Conservation (phyloP, 2,797 vertebrate species). For the Amphiprion clarkii region DNA sequence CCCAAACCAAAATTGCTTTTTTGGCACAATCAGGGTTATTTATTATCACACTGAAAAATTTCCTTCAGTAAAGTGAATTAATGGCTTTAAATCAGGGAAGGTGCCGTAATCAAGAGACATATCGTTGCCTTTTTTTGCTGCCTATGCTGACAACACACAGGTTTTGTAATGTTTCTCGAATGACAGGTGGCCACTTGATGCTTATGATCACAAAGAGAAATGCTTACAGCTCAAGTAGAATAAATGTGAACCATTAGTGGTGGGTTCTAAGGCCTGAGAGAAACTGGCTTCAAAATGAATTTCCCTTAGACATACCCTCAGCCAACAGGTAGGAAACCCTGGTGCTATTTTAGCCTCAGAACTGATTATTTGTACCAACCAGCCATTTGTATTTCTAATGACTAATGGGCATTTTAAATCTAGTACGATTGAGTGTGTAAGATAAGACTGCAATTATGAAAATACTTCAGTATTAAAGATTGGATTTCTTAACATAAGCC, state of each 20-base stretch:
- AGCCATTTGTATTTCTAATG: not conserved
- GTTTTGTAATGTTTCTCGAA: too few relatives aligned
- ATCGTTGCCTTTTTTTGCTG: too few relatives aligned
- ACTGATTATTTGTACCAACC: not conserved
- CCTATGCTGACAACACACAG: too few relatives aligned
- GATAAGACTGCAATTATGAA: not conserved
- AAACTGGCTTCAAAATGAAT: not conserved
- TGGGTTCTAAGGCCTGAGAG: not conserved
- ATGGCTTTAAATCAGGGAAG: not conserved
- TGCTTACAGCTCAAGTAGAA: too few relatives aligned
- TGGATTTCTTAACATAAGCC: slow-evolving; percentile 20
- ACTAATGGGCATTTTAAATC: not conserved
- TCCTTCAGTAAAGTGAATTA: not conserved
- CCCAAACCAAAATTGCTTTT: not conserved
- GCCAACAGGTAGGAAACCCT: slow-evolving; percentile 1
- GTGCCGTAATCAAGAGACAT: not conserved
- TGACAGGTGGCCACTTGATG: too few relatives aligned
- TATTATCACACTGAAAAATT: not conserved
- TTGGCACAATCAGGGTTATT: not conserved
- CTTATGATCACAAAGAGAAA: too few relatives aligned
- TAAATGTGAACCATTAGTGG: too few relatives aligned
- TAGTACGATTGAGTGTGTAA: not conserved
- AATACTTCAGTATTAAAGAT: slow-evolving; percentile 11
- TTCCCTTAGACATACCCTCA: not conserved
- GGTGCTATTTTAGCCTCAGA: slow-evolving; percentile 11